These are phyloP conservation scores for Porites evermanni DNA, from an alignment of 92 coral and sea anemone species.

Conservation along the genomic window DNA sequence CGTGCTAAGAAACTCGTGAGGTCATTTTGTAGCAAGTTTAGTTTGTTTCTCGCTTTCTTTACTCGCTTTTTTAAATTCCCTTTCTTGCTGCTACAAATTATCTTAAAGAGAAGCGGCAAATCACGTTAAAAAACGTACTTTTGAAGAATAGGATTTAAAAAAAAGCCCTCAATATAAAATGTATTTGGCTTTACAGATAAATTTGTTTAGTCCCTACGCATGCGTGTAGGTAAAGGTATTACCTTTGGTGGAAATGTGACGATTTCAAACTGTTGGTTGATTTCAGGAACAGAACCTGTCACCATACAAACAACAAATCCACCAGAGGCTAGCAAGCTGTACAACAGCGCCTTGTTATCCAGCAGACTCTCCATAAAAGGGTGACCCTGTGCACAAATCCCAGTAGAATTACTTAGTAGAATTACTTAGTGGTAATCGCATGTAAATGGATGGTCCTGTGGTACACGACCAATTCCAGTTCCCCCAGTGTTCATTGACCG, in stretches of 20 bases:
- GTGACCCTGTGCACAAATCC: slow-evolving; percentile 70
- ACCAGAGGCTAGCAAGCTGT: slow-evolving; percentile 90
- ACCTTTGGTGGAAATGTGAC: slow-evolving; percentile 95
- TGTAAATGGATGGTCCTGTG: neutral
- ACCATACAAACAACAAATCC: slow-evolving; percentile 84
- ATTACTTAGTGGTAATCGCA: neutral
- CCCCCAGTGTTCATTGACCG: no score
- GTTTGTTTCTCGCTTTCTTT: no score
- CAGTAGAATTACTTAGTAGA: neutral
- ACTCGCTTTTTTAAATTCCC: no score
- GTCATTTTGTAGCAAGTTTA: no score
- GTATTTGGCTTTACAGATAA: no score
- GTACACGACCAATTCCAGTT: neutral
- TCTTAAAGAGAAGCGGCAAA: no score
- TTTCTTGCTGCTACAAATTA: no score
- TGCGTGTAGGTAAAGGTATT: neutral
- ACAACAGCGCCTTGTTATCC: slow-evolving; percentile 91
- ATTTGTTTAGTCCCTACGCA: no score
- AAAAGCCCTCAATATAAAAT: no score
- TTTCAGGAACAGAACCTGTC: slow-evolving; percentile 86
- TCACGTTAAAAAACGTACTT: no score
- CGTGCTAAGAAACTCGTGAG: no score
- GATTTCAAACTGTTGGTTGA: slow-evolving; percentile 91
- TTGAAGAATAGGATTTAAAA: no score
- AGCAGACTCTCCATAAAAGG: slow-evolving; percentile 97